phyloP scores from a whole-genome alignment of 2,113 vertebrate species.

The Pogonocichla stellata region DNA sequence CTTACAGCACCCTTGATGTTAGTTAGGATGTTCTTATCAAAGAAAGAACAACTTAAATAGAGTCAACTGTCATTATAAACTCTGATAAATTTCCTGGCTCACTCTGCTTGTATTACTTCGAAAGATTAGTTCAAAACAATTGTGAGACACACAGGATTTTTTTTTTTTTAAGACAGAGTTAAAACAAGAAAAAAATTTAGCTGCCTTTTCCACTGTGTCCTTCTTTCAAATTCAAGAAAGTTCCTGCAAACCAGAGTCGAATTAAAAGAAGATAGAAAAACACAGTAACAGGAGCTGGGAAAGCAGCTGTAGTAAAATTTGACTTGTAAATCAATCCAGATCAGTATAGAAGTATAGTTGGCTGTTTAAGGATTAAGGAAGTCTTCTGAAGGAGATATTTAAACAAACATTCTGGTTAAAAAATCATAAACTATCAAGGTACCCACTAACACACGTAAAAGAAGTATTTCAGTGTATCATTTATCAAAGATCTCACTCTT shows the following conservation, averaged over 20 bases:
- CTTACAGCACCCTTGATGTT: neutral
- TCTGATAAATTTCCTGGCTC: neutral
- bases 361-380: neutral
- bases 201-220: neutral
- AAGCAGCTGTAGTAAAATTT: neutral
- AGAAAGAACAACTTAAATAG: neutral
- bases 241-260: neutral
- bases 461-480: neutral
- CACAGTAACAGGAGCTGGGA: neutral
- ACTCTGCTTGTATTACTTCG: neutral
- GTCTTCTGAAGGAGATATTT: neutral
- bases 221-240: neutral
- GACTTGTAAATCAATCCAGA: neutral
- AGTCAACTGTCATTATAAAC: neutral
- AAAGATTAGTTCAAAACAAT: neutral
- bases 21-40: neutral
- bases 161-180: neutral
- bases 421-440: neutral
- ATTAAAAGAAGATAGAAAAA: neutral
- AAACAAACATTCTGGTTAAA: neutral
- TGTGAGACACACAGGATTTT: neutral
- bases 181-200: neutral
- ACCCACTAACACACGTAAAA: neutral
- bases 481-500: neutral
- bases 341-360: neutral